A percentile compares a stretch with the other conserved stretches of the same genome.
Evolutionary conservation across 2,888 invertebrate genomes (phyloP).

Genomic region (Salticus scenicus): DNA sequence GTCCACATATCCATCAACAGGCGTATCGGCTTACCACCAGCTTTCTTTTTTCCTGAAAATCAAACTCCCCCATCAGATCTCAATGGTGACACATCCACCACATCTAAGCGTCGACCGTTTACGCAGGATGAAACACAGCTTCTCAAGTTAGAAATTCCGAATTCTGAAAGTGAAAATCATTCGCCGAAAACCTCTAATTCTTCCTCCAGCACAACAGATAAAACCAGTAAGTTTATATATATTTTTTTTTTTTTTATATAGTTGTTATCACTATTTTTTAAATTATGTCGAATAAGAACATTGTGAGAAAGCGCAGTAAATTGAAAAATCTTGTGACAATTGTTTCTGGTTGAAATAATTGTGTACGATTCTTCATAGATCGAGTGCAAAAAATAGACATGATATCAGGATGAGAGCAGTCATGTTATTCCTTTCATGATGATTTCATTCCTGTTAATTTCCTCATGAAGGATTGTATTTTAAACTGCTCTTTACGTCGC

Average conservation of each 20-base stretch:
- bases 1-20: constrained; percentile 83
- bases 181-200: constrained; percentile 29
- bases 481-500: too few relatives aligned
- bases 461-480: too few relatives aligned
- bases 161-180: constrained; percentile 44
- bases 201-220: constrained; percentile 36
- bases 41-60: constrained; percentile 83
- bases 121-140: constrained; percentile 43
- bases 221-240: constrained; percentile 54
- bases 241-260: not conserved
- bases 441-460: too few relatives aligned
- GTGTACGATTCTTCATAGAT: too few relatives aligned
- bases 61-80: constrained; percentile 73
- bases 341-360: too few relatives aligned
- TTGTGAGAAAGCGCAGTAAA: too few relatives aligned
- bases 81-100: constrained; percentile 10
- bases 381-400: too few relatives aligned
- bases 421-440: too few relatives aligned
- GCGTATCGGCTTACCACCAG: constrained; percentile 88
- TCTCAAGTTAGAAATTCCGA: constrained; percentile 44
- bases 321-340: too few relatives aligned
- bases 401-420: too few relatives aligned
- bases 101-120: constrained; percentile 32
- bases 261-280: not conserved
- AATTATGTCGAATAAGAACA: too few relatives aligned